A percentile compares a stretch with the other conserved stretches of the same genome.
Evolutionary conservation across 2,888 invertebrate genomes (phyloP).

Genomic region (Melangyna quadrimaculata): DNA sequence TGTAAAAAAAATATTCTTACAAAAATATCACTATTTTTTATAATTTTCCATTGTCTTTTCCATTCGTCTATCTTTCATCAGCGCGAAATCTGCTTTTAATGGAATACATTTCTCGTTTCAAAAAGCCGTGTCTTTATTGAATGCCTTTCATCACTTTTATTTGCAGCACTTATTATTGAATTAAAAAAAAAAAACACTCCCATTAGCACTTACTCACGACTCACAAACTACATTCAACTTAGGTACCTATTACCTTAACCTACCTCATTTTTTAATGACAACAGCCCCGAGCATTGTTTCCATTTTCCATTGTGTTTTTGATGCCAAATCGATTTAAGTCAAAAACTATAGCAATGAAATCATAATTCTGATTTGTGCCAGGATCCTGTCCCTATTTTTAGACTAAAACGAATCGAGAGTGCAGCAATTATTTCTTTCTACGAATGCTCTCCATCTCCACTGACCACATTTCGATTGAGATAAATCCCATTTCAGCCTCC

Average conservation of each 20-base stretch:
- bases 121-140: neutral
- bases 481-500: conserved; percentile 18
- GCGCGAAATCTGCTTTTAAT: too few species aligned
- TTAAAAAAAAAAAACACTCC: neutral
- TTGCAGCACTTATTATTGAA: neutral
- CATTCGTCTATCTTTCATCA: too few species aligned
- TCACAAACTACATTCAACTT: neutral
- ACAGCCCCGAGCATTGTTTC: conserved; percentile 11
- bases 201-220: neutral
- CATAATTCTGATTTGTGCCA: conserved; percentile 29
- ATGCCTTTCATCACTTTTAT: neutral
- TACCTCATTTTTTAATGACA: conserved; percentile 42
- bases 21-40: too few species aligned
- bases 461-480: conserved; percentile 13
- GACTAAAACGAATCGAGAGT: conserved; percentile 7
- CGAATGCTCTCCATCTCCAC: conserved; percentile 7
- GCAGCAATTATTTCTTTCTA: conserved; percentile 25
- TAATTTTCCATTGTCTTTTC: too few species aligned
- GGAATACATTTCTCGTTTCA: neutral
- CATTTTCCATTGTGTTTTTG: conserved; percentile 11
- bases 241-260: neutral
- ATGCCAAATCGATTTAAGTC: neutral
- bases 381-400: conserved; percentile 53
- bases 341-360: conserved; percentile 38
- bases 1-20: too few species aligned